phyloP scores from a whole-genome alignment of 1,140 invertebrate species.

The Agrilus planipennis region DNA sequence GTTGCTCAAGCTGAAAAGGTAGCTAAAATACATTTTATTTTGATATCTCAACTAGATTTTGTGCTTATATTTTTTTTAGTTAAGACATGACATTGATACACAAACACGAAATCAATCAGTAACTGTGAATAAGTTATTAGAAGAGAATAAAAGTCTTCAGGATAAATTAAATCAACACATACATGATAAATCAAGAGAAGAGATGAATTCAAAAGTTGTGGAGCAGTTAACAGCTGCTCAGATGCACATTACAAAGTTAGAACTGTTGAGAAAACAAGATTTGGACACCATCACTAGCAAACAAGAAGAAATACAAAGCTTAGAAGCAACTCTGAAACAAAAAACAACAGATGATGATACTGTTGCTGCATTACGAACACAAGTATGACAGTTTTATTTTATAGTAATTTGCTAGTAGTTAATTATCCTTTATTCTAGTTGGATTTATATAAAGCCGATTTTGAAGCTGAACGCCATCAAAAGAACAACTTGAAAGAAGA shows the following conservation, averaged over 20 bases:
- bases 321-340: neutral
- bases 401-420: neutral
- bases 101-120: neutral
- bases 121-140: neutral
- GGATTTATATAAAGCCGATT: conserved; percentile 23
- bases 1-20: conserved; percentile 7
- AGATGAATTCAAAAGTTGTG: conserved; percentile 10
- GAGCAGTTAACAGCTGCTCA: conserved; percentile 20
- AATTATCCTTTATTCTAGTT: conserved; percentile 13
- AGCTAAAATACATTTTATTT: too few species aligned
- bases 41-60: conserved; percentile 6
- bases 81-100: too few species aligned
- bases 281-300: conserved; percentile 2
- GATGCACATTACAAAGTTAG: conserved; percentile 16
- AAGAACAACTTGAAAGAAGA: conserved; percentile 16
- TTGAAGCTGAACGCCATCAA: conserved; percentile 17
- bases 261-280: conserved; percentile 6
- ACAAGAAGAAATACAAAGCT: conserved; percentile 8
- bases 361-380: conserved; percentile 14
- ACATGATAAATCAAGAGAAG: neutral
- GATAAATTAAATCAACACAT: neutral
- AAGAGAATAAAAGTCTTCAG: conserved; percentile 4
- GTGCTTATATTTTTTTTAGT: neutral
- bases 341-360: conserved; percentile 5
- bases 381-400: conserved; percentile 7